Percentiles rank a stretch among this genome's conserved stretches.
These are phyloP conservation scores for Proales similis DNA, from an alignment of 1,140 invertebrate genomes.

Conservation along the genomic window DNA sequence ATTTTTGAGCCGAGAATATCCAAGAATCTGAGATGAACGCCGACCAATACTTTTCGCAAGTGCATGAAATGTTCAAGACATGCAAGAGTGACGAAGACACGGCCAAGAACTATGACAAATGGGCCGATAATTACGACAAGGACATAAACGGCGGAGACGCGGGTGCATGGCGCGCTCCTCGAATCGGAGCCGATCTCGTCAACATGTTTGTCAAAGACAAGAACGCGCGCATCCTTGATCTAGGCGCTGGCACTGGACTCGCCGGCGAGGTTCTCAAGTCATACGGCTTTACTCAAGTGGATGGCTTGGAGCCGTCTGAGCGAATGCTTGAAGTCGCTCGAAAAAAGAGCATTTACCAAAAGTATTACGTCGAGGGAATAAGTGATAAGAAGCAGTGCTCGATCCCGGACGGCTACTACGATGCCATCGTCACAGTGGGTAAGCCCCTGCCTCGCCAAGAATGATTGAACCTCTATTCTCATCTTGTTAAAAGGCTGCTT, in stretches of 20 bases:
- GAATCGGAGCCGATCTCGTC: slow-evolving; percentile 8
- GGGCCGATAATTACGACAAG: slow-evolving; percentile 19
- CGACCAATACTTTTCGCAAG: too few species aligned
- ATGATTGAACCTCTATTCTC: too few species aligned
- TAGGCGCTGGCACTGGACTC: slow-evolving; percentile 50
- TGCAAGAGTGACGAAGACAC: slow-evolving; percentile 12
- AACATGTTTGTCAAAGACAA: slow-evolving; percentile 36
- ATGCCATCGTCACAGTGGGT: too few species aligned
- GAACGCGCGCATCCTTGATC: slow-evolving; percentile 43
- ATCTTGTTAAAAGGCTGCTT: slow-evolving; percentile 52
- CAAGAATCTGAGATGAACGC: too few species aligned
- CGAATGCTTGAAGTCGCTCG: slow-evolving; percentile 46
- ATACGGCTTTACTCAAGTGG: slow-evolving; percentile 43
- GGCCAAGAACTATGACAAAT: slow-evolving; percentile 15
- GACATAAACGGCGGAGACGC: slow-evolving; percentile 16
- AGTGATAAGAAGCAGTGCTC: not conserved
- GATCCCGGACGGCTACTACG: slow-evolving; percentile 46
- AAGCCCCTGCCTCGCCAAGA: too few species aligned
- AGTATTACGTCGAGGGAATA: slow-evolving; percentile 41
- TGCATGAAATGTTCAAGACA: too few species aligned
- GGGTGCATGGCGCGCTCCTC: slow-evolving; percentile 21
- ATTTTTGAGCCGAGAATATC: too few species aligned
- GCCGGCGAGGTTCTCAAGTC: slow-evolving; percentile 44
- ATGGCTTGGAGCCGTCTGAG: slow-evolving; percentile 45
- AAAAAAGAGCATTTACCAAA: slow-evolving; percentile 44